Evolutionary conservation across 2,888 invertebrate species (phyloP).

Genomic region (Anagyrus pseudococci): DNA sequence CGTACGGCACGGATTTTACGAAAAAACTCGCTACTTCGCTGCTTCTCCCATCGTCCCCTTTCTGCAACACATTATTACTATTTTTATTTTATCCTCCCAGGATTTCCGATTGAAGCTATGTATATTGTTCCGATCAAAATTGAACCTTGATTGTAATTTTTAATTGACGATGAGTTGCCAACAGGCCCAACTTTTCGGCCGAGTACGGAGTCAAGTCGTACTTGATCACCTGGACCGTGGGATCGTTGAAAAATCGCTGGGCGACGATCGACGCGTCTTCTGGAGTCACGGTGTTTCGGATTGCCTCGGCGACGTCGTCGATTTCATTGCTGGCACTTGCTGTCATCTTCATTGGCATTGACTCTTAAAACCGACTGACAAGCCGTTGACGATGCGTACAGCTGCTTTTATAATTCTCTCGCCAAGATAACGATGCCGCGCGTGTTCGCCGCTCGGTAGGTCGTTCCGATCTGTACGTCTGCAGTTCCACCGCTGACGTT

Average conservation of each 20-base stretch:
- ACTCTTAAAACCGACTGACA: no score
- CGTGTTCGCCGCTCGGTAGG: no score
- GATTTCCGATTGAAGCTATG: no score
- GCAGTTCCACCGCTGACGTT: no score
- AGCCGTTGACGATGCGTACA: no score
- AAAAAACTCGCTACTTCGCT: constrained; percentile 62
- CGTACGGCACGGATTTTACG: constrained; percentile 68
- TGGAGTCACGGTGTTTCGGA: background rate
- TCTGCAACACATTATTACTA: background rate
- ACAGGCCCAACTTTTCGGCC: constrained; percentile 43
- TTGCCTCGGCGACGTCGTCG: background rate
- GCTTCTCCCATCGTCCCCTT: background rate
- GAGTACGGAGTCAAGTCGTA: background rate
- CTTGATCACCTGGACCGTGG: background rate
- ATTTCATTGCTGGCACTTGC: no score
- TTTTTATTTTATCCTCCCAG: background rate
- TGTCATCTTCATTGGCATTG: no score
- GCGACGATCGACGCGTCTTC: background rate
- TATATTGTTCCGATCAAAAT: no score
- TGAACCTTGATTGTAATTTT: constrained; percentile 35
- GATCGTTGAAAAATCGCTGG: background rate
- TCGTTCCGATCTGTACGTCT: no score
- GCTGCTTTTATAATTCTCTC: no score
- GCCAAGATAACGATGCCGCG: no score
- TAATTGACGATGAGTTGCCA: constrained; percentile 47